A percentile compares a stretch with the other conserved stretches of the same genome.
Conservation (phyloP, 2,888 invertebrate genomes). For the Chrysodeixis includens region DNA sequence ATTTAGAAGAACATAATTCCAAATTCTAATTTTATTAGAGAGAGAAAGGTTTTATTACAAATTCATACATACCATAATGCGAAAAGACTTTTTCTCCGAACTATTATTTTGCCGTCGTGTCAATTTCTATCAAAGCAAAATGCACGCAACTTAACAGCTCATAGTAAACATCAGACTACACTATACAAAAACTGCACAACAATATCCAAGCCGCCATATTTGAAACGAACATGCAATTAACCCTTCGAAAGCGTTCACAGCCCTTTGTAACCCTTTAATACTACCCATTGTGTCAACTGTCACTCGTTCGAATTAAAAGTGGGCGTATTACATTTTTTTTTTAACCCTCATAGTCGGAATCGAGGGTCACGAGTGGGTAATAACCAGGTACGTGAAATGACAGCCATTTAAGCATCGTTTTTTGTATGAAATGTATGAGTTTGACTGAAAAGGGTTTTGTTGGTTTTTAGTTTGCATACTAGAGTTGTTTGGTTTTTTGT, state of each 20-base stretch:
- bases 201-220: slow-evolving; percentile 70
- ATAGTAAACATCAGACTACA: not conserved
- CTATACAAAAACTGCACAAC: slow-evolving; percentile 42
- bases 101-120: too few species aligned
- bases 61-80: too few species aligned
- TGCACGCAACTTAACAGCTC: not conserved
- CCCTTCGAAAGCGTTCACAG: slow-evolving; percentile 81
- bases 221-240: slow-evolving; percentile 80
- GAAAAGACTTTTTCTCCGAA: too few species aligned
- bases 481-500: slow-evolving; percentile 23
- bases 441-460: slow-evolving; percentile 34
- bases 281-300: slow-evolving; percentile 86
- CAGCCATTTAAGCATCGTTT: slow-evolving; percentile 74
- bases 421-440: slow-evolving; percentile 26
- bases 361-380: slow-evolving; percentile 81
- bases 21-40: too few species aligned
- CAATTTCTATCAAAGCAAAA: not conserved
- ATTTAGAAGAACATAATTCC: too few species aligned
- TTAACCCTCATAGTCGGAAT: slow-evolving; percentile 70
- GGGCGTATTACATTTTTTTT: slow-evolving; percentile 78
- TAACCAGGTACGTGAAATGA: slow-evolving; percentile 78
- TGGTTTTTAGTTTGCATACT: slow-evolving; percentile 36
- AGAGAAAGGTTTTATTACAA: too few species aligned
- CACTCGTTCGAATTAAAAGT: slow-evolving; percentile 85
- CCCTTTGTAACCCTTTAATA: slow-evolving; percentile 85